Evolutionary conservation across 92 coral and sea anemone species (phyloP).

Genomic region (Nematostella vectensis): DNA sequence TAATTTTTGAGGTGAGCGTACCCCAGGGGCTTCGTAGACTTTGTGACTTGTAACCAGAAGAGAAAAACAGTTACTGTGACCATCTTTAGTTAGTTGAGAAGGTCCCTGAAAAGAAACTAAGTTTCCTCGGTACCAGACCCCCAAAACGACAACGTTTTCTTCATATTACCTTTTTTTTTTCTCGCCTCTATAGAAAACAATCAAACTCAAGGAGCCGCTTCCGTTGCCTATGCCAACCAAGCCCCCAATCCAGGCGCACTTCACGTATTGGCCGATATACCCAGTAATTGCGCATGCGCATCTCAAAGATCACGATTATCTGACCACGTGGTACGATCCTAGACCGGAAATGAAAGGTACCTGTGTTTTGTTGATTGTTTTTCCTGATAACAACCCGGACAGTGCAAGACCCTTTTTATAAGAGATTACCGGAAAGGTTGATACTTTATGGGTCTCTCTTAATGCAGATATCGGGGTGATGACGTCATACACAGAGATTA

Average conservation of each 20-base stretch:
- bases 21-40: too few species aligned
- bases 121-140: too few species aligned
- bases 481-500: conserved; percentile 35
- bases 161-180: not conserved
- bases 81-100: too few species aligned
- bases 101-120: too few species aligned
- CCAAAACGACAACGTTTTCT: too few species aligned
- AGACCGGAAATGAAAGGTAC: conserved; percentile 89
- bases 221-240: conserved; percentile 16
- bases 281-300: conserved; percentile 33
- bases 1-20: too few species aligned
- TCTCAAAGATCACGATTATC: conserved; percentile 68
- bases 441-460: not conserved
- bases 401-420: too few species aligned
- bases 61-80: too few species aligned
- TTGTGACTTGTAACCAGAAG: too few species aligned
- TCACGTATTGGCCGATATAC: conserved; percentile 44
- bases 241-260: conserved; percentile 29
- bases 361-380: not conserved
- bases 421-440: too few species aligned
- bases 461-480: conserved; percentile 51
- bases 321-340: conserved; percentile 76
- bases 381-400: not conserved
- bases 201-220: conserved; percentile 8
- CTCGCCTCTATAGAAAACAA: conserved; percentile 15